A percentile compares a stretch with the other conserved stretches of the same genome.
These are phyloP conservation scores for Hemichromis elongatus DNA, from an alignment of 2,113 vertebrate species.

Conservation along the genomic window DNA sequence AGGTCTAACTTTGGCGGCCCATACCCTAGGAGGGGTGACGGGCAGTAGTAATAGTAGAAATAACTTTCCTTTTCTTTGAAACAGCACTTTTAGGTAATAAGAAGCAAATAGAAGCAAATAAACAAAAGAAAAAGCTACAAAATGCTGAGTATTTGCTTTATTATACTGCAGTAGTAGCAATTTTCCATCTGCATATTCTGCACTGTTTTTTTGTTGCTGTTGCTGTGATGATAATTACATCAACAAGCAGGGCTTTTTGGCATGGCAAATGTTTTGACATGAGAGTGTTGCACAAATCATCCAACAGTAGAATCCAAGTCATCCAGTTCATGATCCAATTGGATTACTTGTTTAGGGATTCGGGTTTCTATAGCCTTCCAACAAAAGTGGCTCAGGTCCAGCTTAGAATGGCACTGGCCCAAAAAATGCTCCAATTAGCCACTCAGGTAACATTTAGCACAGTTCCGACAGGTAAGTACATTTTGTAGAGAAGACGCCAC, in stretches of 20 bases:
- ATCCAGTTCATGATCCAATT: conserved; percentile 11
- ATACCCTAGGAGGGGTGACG: fast-evolving
- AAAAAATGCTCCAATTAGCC: conserved; percentile 12
- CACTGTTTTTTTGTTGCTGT: not conserved
- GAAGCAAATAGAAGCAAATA: not conserved
- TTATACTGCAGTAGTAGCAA: not conserved
- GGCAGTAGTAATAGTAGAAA: not conserved
- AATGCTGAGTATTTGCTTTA: not conserved
- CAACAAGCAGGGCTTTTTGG: not conserved
- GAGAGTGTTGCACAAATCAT: not conserved
- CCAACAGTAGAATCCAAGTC: not conserved
- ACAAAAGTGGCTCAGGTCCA: not conserved
- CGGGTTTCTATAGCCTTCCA: not conserved
- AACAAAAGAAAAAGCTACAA: not conserved
- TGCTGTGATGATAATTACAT: not conserved
- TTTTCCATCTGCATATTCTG: not conserved
- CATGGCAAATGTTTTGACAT: conserved; percentile 12
- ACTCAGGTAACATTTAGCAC: not conserved
- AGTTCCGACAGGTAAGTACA: not conserved
- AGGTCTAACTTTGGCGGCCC: not conserved
- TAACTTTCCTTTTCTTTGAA: not conserved
- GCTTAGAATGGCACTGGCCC: not conserved
- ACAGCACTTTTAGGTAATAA: not conserved
- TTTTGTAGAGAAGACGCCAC: not conserved
- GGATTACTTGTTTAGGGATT: not conserved